These are phyloP conservation scores for Cervus canadensis DNA, from an alignment of 2,113 vertebrate species.

Conservation along the genomic window DNA sequence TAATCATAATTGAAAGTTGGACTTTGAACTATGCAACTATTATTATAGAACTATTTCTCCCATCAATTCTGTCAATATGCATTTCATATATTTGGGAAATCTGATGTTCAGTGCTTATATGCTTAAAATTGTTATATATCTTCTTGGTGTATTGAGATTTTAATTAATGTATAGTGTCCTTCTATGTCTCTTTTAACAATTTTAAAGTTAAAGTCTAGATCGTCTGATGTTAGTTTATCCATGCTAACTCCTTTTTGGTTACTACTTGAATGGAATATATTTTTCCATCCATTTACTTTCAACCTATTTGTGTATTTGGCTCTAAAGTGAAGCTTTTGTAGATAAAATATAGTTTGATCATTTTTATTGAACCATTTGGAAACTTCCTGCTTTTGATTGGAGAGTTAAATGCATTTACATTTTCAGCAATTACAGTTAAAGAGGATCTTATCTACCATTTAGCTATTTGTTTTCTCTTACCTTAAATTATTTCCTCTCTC, in stretches of 20 bases:
- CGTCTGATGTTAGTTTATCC: neutral
- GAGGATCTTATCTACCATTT: neutral
- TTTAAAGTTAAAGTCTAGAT: too few relatives aligned
- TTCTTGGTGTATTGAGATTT: neutral
- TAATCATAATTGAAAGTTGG: too few relatives aligned
- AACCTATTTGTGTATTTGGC: neutral
- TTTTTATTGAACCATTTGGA: neutral
- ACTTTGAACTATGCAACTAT: too few relatives aligned
- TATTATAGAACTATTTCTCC: too few relatives aligned
- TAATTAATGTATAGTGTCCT: neutral
- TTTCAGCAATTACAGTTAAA: neutral
- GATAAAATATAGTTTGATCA: neutral
- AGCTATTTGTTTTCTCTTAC: neutral
- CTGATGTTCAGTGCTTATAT: neutral
- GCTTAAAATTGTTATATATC: neutral
- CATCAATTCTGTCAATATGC: too few relatives aligned
- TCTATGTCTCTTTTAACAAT: neutral
- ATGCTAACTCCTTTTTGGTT: neutral
- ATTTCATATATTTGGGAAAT: too few relatives aligned
- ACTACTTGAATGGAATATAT: neutral
- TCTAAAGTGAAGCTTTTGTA: neutral
- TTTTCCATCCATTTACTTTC: neutral
- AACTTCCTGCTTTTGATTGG: neutral
- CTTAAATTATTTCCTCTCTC: neutral
- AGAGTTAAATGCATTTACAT: neutral